These are phyloP conservation scores for Scaptomyza montana DNA, from an alignment of 1,140 invertebrate species.

Conservation along the genomic window DNA sequence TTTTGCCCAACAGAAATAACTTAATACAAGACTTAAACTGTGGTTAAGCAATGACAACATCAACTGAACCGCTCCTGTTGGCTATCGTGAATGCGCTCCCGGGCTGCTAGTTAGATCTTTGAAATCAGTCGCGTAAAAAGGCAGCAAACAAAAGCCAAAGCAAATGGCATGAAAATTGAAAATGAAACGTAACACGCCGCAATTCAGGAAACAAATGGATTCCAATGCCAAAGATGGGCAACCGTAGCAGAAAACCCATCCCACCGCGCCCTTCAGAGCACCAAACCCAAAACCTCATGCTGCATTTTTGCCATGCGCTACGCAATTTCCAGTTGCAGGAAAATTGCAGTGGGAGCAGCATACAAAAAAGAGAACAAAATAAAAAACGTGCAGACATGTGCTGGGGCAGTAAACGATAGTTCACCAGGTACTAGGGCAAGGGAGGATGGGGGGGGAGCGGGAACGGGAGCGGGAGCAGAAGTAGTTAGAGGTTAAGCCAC, in stretches of 20 bases:
- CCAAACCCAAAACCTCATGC: background rate
- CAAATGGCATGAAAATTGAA: slow-evolving; percentile 75
- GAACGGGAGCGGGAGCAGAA: too few species aligned
- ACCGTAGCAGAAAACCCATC: slow-evolving; percentile 9
- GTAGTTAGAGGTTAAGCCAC: slow-evolving; percentile 4
- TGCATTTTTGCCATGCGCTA: slow-evolving; percentile 26
- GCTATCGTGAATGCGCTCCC: background rate
- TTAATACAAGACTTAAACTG: slow-evolving; percentile 64
- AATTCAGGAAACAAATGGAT: slow-evolving; percentile 70
- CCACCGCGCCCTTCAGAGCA: too few species aligned
- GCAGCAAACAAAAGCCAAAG: slow-evolving; percentile 40
- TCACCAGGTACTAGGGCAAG: slow-evolving; percentile 7
- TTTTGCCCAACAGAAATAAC: slow-evolving; percentile 55
- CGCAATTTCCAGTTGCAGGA: slow-evolving; percentile 57
- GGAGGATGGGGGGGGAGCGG: too few species aligned
- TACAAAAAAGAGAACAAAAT: slow-evolving; percentile 13
- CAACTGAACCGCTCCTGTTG: background rate
- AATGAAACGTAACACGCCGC: slow-evolving; percentile 71
- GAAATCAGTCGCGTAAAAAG: slow-evolving; percentile 5
- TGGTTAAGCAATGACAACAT: background rate
- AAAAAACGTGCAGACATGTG: slow-evolving; percentile 71
- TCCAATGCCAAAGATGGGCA: slow-evolving; percentile 28
- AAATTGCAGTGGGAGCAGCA: slow-evolving; percentile 1
- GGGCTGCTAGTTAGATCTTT: background rate
- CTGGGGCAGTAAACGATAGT: slow-evolving; percentile 68